Percentiles rank a stretch among this genome's conserved stretches.
These are phyloP conservation scores for Anolis carolinensis DNA, from an alignment of 2,113 vertebrate species.

Conservation along the genomic window DNA sequence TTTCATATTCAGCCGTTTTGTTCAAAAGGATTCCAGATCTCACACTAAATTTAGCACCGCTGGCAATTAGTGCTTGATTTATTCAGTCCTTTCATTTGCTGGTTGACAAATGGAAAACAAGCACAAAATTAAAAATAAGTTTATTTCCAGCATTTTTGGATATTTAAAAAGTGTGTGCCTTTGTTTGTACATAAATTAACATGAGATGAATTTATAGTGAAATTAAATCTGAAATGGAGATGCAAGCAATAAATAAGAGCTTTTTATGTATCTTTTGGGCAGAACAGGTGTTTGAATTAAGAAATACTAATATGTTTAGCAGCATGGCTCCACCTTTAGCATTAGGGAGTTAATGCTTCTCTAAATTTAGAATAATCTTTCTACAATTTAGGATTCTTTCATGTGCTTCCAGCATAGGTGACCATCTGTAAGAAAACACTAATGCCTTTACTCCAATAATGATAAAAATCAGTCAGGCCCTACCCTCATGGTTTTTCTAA, in stretches of 20 bases:
- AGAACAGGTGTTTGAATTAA: slow-evolving; percentile 86
- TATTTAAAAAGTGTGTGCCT: slow-evolving; percentile 86
- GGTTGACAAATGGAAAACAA: slow-evolving; percentile 92
- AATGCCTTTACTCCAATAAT: slow-evolving; percentile 68
- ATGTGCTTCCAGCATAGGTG: slow-evolving; percentile 80
- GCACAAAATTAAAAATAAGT: slow-evolving; percentile 87
- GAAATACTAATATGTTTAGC: slow-evolving; percentile 85
- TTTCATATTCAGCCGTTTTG: slow-evolving; percentile 91
- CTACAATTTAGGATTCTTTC: slow-evolving; percentile 75
- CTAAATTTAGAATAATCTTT: slow-evolving; percentile 81
- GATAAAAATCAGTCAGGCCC: slow-evolving; percentile 53
- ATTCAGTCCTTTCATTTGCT: slow-evolving; percentile 91
- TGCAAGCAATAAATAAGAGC: slow-evolving; percentile 80
- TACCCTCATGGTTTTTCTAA: slow-evolving; percentile 35
- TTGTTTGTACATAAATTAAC: slow-evolving; percentile 88
- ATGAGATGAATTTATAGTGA: slow-evolving; percentile 86
- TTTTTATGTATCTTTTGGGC: slow-evolving; percentile 75
- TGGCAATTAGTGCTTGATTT: slow-evolving; percentile 96
- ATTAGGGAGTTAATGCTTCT: slow-evolving; percentile 79
- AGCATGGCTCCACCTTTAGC: slow-evolving; percentile 83
- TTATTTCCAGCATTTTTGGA: slow-evolving; percentile 84
- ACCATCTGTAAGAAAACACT: slow-evolving; percentile 80
- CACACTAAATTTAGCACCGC: slow-evolving; percentile 96
- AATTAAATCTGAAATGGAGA: slow-evolving; percentile 84
- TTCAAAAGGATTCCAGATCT: slow-evolving; percentile 96